phyloP scores from a whole-genome alignment of 2,888 invertebrate species.

The Drosophila atroscutellata region DNA sequence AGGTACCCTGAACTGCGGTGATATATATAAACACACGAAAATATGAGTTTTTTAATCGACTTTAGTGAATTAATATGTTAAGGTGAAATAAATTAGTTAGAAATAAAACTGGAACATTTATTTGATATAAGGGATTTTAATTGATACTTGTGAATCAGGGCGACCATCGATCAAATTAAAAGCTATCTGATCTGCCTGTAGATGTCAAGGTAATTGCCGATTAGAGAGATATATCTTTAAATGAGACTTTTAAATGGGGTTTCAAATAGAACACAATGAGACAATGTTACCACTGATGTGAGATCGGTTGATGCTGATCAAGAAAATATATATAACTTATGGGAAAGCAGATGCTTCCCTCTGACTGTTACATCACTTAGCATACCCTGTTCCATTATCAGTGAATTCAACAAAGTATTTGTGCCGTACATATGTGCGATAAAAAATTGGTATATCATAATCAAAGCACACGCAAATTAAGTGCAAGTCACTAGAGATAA shows the following conservation, averaged over 20 bases:
- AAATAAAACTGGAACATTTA: neutral
- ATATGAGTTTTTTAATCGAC: neutral
- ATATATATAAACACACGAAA: neutral
- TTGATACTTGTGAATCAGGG: neutral
- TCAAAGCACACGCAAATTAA: constrained; percentile 55
- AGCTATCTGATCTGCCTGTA: neutral
- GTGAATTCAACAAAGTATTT: constrained; percentile 5
- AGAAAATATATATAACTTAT: neutral
- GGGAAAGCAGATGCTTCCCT: neutral
- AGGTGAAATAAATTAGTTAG: neutral
- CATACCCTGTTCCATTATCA: neutral
- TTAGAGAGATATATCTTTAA: neutral
- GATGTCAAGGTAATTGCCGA: neutral
- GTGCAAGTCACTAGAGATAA: constrained; percentile 65
- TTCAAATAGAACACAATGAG: neutral
- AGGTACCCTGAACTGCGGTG: neutral
- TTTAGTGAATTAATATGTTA: neutral
- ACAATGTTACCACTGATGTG: neutral
- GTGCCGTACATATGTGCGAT: constrained; percentile 21
- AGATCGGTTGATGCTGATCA: neutral
- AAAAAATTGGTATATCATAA: constrained; percentile 57
- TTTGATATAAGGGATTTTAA: neutral
- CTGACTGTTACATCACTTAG: neutral
- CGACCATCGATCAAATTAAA: neutral
- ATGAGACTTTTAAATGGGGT: neutral